phyloP scores from a whole-genome alignment of 2,888 invertebrate species.

The Suillia variegata region DNA sequence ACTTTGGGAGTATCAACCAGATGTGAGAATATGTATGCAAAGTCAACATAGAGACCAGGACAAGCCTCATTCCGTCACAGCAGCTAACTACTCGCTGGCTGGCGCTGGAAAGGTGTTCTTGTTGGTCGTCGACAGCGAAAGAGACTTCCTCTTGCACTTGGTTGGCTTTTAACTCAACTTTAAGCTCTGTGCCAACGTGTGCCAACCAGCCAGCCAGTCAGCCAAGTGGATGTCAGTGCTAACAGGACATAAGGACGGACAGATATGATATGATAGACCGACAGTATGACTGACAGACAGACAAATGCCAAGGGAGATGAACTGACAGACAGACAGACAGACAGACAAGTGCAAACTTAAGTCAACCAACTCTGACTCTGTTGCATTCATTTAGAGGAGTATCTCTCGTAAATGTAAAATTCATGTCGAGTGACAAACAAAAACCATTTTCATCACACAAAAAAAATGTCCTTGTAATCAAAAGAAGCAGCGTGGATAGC shows the following conservation, averaged over 20 bases:
- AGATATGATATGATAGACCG: neutral
- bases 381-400: no score
- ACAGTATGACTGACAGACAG: neutral
- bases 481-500: no score
- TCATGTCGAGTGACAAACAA: constrained; percentile 3
- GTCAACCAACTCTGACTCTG: neutral
- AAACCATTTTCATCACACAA: neutral
- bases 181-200: no score
- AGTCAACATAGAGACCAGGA: no score
- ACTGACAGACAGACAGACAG: neutral
- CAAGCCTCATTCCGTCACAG: no score
- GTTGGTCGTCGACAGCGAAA: neutral
- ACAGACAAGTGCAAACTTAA: neutral
- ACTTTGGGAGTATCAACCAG: no score
- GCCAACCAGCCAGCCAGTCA: neutral
- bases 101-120: no score
- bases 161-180: constrained; percentile 1
- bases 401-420: constrained; percentile 3
- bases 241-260: neutral
- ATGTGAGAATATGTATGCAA: neutral
- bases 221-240: no score
- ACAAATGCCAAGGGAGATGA: neutral
- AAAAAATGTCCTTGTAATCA: no score
- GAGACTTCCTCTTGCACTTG: neutral
- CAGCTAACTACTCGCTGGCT: no score